Evolutionary conservation across 1,140 invertebrate genomes (phyloP).

Genomic region (Saccostrea glomerata): DNA sequence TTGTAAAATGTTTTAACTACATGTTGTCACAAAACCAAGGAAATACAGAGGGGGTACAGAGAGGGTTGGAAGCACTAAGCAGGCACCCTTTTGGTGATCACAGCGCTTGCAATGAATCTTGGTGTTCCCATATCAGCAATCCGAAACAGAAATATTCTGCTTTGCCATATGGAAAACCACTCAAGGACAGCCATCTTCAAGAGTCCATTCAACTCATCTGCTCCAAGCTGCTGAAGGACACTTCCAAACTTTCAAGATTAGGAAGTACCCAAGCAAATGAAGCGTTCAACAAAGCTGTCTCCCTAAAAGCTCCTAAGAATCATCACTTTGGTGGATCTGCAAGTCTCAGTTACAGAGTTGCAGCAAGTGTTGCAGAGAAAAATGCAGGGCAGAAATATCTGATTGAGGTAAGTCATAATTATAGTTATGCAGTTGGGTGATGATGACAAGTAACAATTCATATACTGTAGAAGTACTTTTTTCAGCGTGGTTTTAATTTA

Average conservation of each 20-base stretch:
- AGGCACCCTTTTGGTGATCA: conserved; percentile 40
- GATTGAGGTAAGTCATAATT: no score
- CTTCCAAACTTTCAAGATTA: background rate
- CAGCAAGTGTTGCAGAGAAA: no score
- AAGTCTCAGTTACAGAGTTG: no score
- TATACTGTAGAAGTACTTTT: no score
- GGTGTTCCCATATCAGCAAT: conserved; percentile 22
- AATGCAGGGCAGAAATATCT: no score
- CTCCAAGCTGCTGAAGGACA: background rate
- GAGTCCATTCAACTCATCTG: background rate
- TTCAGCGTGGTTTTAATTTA: no score
- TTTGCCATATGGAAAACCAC: background rate
- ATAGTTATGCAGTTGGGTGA: no score
- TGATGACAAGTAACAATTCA: no score
- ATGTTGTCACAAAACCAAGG: background rate
- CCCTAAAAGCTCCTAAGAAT: no score
- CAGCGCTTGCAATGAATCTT: background rate
- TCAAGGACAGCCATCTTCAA: background rate
- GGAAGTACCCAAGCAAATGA: background rate
- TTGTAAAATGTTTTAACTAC: conserved; percentile 22
- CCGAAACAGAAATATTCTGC: conserved; percentile 5
- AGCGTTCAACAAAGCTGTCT: no score
- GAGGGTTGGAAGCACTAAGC: conserved; percentile 4
- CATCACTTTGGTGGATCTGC: no score
- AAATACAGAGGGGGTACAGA: background rate